Evolutionary conservation across 2,888 invertebrate species (phyloP).

Genomic region (Scotopteryx bipunctaria): DNA sequence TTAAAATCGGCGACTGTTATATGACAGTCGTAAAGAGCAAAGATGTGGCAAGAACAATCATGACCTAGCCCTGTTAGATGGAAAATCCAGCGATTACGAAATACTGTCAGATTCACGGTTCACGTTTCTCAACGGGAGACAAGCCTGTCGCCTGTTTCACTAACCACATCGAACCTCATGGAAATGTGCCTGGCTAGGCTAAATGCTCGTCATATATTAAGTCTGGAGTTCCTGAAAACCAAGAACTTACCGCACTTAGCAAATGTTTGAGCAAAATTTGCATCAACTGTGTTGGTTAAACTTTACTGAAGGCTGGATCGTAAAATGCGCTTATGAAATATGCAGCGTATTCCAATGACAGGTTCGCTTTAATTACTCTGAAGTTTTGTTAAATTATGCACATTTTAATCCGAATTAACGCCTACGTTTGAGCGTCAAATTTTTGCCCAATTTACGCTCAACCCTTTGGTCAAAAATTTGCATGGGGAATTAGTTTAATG

Average conservation of each 20-base stretch:
- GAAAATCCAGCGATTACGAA: no score
- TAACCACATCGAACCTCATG: neutral
- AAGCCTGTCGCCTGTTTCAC: no score
- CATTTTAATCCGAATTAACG: conserved; percentile 6
- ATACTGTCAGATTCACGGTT: no score
- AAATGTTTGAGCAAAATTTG: conserved; percentile 56
- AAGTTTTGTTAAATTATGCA: conserved; percentile 20
- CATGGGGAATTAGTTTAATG: neutral
- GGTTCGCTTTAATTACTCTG: conserved; percentile 38
- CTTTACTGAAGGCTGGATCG: conserved; percentile 40
- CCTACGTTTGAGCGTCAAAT: neutral
- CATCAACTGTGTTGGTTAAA: conserved; percentile 47
- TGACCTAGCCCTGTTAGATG: no score
- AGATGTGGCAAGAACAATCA: no score
- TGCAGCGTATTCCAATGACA: conserved; percentile 48
- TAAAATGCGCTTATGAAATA: conserved; percentile 56
- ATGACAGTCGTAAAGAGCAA: no score
- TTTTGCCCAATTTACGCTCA: neutral
- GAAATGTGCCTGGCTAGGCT: neutral
- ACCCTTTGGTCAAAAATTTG: conserved; percentile 6
- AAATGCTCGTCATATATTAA: neutral
- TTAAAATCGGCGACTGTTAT: no score
- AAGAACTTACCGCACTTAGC: conserved; percentile 44
- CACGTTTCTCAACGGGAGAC: no score
- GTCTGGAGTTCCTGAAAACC: neutral